Percentiles rank a stretch among this genome's conserved stretches.
Evolutionary conservation across 1,140 invertebrate genomes (phyloP).

Genomic region (Vanessa atalanta): DNA sequence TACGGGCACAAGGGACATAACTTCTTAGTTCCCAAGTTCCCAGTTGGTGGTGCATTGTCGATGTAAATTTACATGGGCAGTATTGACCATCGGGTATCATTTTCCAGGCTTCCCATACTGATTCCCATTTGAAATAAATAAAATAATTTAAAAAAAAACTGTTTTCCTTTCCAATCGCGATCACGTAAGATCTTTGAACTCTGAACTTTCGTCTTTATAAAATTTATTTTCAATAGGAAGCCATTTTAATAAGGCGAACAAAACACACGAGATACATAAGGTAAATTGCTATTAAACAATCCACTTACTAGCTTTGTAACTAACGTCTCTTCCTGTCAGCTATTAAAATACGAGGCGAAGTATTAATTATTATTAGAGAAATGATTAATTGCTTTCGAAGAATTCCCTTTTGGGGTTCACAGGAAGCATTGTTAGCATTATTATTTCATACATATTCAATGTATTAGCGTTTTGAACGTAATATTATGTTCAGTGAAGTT

Average conservation of each 20-base stretch:
- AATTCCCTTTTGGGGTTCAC: conserved; percentile 30
- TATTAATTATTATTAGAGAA: conserved; percentile 58
- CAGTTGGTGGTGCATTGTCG: too few species aligned
- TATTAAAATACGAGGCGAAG: conserved; percentile 35
- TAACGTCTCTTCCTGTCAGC: conserved; percentile 14
- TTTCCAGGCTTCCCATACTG: too few species aligned
- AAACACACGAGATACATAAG: background rate
- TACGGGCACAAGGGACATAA: too few species aligned
- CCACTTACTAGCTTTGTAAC: conserved; percentile 15
- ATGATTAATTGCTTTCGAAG: conserved; percentile 54
- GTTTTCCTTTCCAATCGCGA: too few species aligned
- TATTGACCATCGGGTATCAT: too few species aligned
- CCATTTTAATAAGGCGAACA: background rate
- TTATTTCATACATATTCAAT: conserved; percentile 1
- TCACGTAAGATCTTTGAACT: too few species aligned
- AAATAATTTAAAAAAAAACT: too few species aligned
- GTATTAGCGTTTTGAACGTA: background rate
- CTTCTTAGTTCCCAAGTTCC: too few species aligned
- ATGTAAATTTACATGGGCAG: too few species aligned
- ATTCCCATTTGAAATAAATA: too few species aligned
- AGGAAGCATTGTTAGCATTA: conserved; percentile 27
- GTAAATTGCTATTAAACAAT: conserved; percentile 10
- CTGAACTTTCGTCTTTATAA: too few species aligned
- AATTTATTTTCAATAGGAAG: too few species aligned
- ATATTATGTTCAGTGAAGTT: background rate